Base-by-base conservation (phyloP, 2,113 vertebrate genomes). In the Alethe diademata region DNA sequence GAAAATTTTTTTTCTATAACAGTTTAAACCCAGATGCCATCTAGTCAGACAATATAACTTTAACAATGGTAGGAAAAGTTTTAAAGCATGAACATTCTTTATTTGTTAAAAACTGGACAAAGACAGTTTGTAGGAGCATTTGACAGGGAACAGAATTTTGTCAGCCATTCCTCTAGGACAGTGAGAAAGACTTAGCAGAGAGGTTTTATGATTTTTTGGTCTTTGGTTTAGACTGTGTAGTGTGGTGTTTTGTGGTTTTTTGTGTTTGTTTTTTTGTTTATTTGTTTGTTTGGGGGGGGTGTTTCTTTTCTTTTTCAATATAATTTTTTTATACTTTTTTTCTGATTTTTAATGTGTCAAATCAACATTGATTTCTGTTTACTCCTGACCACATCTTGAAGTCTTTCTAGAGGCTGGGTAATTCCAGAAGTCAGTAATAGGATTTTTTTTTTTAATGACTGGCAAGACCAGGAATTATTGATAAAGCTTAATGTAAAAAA, bases 181-280 rank as follows among this genome's bases (percentile, higher is more conserved):
- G 11, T 24, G 58, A 91, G 26, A 69, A 94, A 64, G 40, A 50
- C 11, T 51, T 64, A 84, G 7, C 9, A 86, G 38, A 79, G 35
- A 8, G 11, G 5, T 5, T 10, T 12, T 20, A 24, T 43, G 5
- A 1, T 10, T 38, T 36, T 36, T 64, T 47, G 24, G 6, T 6
- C 47, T 51, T 61, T 42, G 2, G 36, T 74, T 72, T 26, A 92
- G 26, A 35, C 33, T 43, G n/a, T 70, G 7, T 36, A 82, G 10
- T 33, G 22, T 78, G 26, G 4, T 20, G 1, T 8, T 56, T 23
- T 23, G 36, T 1, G 3, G 3, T 1, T 1, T 45, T 51, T 40
- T 40, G 14, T 29, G 3, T 23, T 35, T 72, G 7, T 25, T 29
- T 35, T 19, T 0, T 3, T 14, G 18, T 42, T 50, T 31, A 2